These are phyloP conservation scores for Brenthis daphne DNA, from an alignment of 2,888 invertebrate genomes.

Conservation along the genomic window DNA sequence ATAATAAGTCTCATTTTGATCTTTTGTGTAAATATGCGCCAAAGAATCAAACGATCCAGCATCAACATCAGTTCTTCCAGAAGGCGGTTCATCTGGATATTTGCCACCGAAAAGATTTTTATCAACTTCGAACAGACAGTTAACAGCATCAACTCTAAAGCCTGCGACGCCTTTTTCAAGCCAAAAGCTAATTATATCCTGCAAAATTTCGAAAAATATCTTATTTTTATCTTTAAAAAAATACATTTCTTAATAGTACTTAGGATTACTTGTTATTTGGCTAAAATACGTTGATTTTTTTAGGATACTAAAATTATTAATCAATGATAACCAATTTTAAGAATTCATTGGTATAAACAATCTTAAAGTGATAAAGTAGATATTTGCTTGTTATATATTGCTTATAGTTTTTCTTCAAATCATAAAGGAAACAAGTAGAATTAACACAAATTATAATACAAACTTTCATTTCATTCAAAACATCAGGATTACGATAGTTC, in stretches of 20 bases:
- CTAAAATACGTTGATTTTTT: too few species aligned
- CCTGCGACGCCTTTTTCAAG: conserved; percentile 92
- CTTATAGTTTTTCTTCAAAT: too few species aligned
- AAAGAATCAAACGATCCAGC: conserved; percentile 80
- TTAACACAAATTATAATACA: neutral
- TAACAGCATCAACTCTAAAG: conserved; percentile 91
- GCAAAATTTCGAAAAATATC: conserved; percentile 28
- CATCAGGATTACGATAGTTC: conserved; percentile 85
- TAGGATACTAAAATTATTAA: too few species aligned
- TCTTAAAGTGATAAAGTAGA: too few species aligned
- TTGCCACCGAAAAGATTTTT: conserved; percentile 67
- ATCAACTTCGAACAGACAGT: conserved; percentile 83
- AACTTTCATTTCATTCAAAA: conserved; percentile 83
- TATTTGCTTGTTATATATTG: too few species aligned
- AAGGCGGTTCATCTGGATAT: conserved; percentile 81
- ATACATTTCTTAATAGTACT: too few species aligned
- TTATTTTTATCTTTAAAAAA: too few species aligned
- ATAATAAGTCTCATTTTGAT: conserved; percentile 83
- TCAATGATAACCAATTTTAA: too few species aligned
- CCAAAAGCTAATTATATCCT: conserved; percentile 90
- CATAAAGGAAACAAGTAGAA: too few species aligned
- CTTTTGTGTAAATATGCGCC: conserved; percentile 84
- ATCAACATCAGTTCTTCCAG: conserved; percentile 66
- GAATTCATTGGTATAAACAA: neutral
- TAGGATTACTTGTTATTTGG: too few species aligned